Conservation (phyloP, 2,888 invertebrate species). For the Andrena chrysosceles region DNA sequence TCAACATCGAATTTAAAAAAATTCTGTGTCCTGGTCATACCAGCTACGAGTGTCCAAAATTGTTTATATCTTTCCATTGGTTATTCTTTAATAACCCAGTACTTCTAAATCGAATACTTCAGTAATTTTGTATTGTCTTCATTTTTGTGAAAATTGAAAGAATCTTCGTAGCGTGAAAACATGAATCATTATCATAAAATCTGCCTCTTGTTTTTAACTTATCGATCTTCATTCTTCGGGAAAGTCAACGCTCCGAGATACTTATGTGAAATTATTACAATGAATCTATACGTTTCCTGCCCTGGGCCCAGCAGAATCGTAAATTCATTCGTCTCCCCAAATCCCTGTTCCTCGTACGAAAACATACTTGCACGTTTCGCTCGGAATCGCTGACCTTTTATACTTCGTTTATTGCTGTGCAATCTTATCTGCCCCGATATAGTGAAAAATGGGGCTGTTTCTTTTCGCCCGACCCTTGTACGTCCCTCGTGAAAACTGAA, state of each 20-base stretch:
- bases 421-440: constrained; percentile 50
- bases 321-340: not conserved
- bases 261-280: not conserved
- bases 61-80: too few relatives aligned
- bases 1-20: too few relatives aligned
- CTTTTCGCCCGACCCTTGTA: constrained; percentile 27
- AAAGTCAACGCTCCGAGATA: not conserved
- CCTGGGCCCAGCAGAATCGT: not conserved
- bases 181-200: too few relatives aligned
- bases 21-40: too few relatives aligned
- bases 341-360: not conserved
- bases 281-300: not conserved
- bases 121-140: too few relatives aligned
- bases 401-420: constrained; percentile 33
- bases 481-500: not conserved
- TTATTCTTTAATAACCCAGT: too few relatives aligned
- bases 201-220: not conserved
- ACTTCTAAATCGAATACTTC: too few relatives aligned
- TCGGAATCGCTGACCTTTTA: constrained; percentile 28
- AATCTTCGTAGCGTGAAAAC: not conserved
- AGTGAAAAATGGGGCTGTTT: constrained; percentile 42
- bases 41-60: too few relatives aligned
- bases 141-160: too few relatives aligned
- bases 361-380: constrained; percentile 19
- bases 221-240: not conserved